Evolutionary conservation across 2,888 invertebrate species (phyloP).

Genomic region (Eilema sororculum): DNA sequence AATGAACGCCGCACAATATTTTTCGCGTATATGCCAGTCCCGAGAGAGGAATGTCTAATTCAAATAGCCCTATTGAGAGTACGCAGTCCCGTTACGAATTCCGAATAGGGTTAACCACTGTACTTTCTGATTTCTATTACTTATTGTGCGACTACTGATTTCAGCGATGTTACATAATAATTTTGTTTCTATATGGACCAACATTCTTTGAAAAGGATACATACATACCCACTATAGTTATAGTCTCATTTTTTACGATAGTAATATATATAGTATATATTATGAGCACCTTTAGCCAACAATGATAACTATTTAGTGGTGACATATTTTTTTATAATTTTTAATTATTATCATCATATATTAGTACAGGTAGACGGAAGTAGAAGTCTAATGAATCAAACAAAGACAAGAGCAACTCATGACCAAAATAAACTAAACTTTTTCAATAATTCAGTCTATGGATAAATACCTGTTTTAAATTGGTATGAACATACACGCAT

Average conservation of each 20-base stretch:
- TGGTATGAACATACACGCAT: too few species aligned
- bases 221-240: too few species aligned
- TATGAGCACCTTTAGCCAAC: neutral
- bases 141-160: neutral
- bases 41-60: constrained; percentile 65
- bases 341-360: too few species aligned
- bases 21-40: constrained; percentile 51
- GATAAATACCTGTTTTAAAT: too few species aligned
- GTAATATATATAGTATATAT: too few species aligned
- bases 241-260: neutral
- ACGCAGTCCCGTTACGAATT: constrained; percentile 59
- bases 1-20: constrained; percentile 56
- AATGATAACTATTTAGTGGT: too few species aligned
- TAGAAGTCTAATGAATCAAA: neutral
- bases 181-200: neutral
- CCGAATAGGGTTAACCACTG: constrained; percentile 42
- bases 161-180: neutral
- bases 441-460: too few species aligned
- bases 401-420: neutral
- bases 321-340: too few species aligned
- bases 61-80: constrained; percentile 63
- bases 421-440: neutral
- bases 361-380: too few species aligned
- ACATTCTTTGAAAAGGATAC: neutral
- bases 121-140: constrained; percentile 10